A percentile compares a stretch with the other conserved stretches of the same genome.
phyloP scores from a whole-genome alignment of 2,113 vertebrate genomes.

The Zootoca vivipara region DNA sequence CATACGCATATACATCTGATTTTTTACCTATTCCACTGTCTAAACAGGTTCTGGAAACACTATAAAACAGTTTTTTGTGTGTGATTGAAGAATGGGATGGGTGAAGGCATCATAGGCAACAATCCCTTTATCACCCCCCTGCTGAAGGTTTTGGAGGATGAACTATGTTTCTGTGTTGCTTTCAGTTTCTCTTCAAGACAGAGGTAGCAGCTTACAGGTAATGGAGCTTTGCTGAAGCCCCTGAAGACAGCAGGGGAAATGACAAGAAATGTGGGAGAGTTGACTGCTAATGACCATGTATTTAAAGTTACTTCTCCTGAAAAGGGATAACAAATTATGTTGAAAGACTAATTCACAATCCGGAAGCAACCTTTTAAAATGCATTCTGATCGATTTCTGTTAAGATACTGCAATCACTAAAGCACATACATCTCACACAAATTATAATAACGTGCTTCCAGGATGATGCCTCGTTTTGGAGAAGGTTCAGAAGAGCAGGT shows the following conservation, averaged over 20 bases:
- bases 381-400: neutral
- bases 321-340: neutral
- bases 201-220: neutral
- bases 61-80: neutral
- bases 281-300: neutral
- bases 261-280: neutral
- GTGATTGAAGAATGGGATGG: neutral
- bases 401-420: neutral
- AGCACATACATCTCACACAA: neutral
- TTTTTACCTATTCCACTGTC: neutral
- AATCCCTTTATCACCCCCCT: neutral
- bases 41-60: neutral
- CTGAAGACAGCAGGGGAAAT: neutral
- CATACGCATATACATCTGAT: neutral
- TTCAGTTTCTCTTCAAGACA: neutral
- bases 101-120: neutral
- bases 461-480: neutral
- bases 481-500: slow-evolving; percentile 34
- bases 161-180: neutral
- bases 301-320: neutral
- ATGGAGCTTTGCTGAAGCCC: neutral
- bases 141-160: neutral
- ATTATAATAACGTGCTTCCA: slow-evolving; percentile 15
- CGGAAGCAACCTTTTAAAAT: neutral
- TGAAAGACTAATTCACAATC: neutral